phyloP scores from a whole-genome alignment of 37 sponge, comb jelly and placozoan genomes.

The Diacarnus erythraeanus region DNA sequence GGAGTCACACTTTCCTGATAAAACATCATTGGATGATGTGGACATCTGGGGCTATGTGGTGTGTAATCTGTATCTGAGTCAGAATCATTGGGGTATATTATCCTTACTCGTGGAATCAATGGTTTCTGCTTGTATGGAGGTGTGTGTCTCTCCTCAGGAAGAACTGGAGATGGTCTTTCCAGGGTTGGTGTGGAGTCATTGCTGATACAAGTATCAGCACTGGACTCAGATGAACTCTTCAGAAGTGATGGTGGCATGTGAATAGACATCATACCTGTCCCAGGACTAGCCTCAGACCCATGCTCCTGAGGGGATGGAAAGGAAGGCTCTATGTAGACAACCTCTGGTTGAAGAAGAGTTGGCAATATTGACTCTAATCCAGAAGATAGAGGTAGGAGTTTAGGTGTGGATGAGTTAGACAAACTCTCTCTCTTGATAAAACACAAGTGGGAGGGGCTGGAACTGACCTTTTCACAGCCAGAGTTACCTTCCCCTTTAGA shows the following conservation, averaged over 20 bases:
- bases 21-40: background rate
- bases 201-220: background rate
- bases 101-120: background rate
- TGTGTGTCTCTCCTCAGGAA: background rate
- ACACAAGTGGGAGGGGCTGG: no score
- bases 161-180: background rate
- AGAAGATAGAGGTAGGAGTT: background rate
- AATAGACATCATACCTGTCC: background rate
- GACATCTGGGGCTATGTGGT: background rate
- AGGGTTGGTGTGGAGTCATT: slow-evolving; percentile 2
- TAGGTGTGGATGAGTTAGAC: no score
- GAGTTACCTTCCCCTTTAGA: no score
- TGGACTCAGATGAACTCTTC: background rate
- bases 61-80: background rate
- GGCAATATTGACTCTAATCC: background rate
- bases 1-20: slow-evolving; percentile 35
- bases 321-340: background rate
- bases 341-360: background rate
- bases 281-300: background rate
- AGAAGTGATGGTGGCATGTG: background rate
- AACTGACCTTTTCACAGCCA: no score
- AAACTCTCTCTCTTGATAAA: background rate
- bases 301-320: background rate
- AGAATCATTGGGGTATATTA: background rate
- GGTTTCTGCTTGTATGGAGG: slow-evolving; percentile 1